Evolutionary conservation across 2,888 invertebrate species (phyloP).

Genomic region (Pantelozetes paolii): DNA sequence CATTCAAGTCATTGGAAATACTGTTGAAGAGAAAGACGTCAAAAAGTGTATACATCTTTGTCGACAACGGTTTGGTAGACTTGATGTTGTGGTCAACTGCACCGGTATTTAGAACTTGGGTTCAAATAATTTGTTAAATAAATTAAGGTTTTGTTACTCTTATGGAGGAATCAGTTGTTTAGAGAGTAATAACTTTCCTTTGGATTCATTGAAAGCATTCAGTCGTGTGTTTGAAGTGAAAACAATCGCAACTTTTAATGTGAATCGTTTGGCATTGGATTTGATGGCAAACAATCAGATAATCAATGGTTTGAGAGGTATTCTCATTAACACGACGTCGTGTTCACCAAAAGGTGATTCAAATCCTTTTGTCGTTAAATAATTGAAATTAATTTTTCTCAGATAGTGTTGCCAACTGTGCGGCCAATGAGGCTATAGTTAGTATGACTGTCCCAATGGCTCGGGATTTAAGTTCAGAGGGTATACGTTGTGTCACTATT

Average conservation of each 20-base stretch:
- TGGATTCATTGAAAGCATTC: too few relatives aligned
- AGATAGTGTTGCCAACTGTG: constrained; percentile 84
- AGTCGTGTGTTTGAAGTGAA: constrained; percentile 84
- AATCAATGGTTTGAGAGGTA: constrained; percentile 77
- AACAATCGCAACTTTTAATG: constrained; percentile 87
- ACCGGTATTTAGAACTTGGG: constrained; percentile 69
- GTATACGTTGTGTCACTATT: constrained; percentile 70
- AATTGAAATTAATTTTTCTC: not conserved
- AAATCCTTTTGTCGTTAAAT: not conserved
- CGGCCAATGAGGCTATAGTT: constrained; percentile 85
- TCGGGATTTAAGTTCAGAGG: constrained; percentile 73
- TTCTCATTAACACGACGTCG: constrained; percentile 93
- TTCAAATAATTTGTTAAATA: too few relatives aligned
- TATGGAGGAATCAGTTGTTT: too few relatives aligned
- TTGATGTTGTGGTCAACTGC: constrained; percentile 82
- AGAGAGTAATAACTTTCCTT: too few relatives aligned
- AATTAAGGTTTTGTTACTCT: too few relatives aligned
- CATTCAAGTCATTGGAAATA: constrained; percentile 14
- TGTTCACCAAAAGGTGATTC: too few relatives aligned
- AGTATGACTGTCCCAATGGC: constrained; percentile 95
- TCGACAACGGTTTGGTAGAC: constrained; percentile 36
- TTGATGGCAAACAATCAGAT: constrained; percentile 72
- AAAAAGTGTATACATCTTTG: constrained; percentile 36
- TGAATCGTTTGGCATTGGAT: constrained; percentile 74
- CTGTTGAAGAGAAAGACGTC: constrained; percentile 39